Conservation (phyloP, 1,140 invertebrate species). For the Drosophila chauvacae region DNA sequence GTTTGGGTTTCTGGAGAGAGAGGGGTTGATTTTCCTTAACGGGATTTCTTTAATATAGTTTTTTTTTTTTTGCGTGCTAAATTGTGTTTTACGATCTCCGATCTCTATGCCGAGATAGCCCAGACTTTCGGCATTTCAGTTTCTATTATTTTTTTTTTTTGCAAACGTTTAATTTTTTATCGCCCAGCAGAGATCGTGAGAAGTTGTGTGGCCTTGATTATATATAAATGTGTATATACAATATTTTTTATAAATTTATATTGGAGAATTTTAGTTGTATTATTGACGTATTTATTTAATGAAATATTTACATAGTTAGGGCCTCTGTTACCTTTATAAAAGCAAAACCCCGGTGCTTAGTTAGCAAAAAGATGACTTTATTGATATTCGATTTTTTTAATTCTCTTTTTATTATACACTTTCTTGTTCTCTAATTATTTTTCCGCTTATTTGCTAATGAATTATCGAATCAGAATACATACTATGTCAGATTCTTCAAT, state of each 20-base stretch:
- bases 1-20: slow-evolving; percentile 45
- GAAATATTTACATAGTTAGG: neutral
- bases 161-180: slow-evolving; percentile 67
- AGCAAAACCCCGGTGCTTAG: too few species aligned
- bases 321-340: too few species aligned
- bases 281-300: neutral
- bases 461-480: too few species aligned
- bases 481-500: too few species aligned
- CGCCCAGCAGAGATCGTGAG: slow-evolving; percentile 64
- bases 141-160: slow-evolving; percentile 49
- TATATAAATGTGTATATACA: neutral
- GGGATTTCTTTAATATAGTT: slow-evolving; percentile 40
- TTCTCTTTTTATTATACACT: too few species aligned
- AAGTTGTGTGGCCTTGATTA: slow-evolving; percentile 44
- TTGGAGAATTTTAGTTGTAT: neutral
- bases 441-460: too few species aligned
- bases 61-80: slow-evolving; percentile 66
- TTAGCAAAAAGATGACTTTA: too few species aligned
- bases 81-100: slow-evolving; percentile 61
- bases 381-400: too few species aligned
- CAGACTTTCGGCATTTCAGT: slow-evolving; percentile 21
- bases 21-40: slow-evolving; percentile 57
- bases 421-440: too few species aligned
- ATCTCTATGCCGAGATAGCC: slow-evolving; percentile 59
- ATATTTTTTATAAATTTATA: neutral